Percentiles rank a stretch among this genome's conserved stretches.
Evolutionary conservation across 2,113 vertebrate genomes (phyloP).

Genomic region (Callipepla squamata): DNA sequence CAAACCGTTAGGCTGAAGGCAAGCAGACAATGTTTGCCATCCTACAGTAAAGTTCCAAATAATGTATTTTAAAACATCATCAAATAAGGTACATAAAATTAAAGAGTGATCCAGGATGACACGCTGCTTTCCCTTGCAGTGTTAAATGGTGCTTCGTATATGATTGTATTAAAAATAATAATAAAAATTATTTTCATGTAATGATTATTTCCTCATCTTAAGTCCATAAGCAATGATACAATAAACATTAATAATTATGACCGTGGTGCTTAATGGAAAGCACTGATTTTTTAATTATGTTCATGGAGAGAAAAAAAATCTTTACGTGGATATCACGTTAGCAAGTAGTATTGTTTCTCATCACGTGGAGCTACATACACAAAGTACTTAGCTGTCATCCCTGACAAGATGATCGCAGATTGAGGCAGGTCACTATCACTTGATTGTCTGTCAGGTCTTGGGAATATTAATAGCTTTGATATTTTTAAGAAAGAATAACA

Average conservation of each 20-base stretch:
- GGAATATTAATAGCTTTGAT: not conserved
- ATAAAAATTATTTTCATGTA: not conserved
- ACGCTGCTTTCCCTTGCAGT: not conserved
- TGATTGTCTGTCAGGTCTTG: not conserved
- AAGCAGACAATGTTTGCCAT: slow-evolving; percentile 19
- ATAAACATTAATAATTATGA: not conserved
- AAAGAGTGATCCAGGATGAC: not conserved
- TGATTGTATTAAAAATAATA: not conserved
- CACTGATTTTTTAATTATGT: not conserved
- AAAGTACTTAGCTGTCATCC: not conserved
- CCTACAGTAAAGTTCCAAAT: not conserved
- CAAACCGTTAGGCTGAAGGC: not conserved
- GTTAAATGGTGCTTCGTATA: not conserved
- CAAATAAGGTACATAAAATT: not conserved
- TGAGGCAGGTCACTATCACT: not conserved
- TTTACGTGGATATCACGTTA: slow-evolving; percentile 6
- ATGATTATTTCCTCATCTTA: not conserved
- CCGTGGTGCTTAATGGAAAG: not conserved
- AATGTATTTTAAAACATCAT: not conserved
- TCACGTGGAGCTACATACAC: not conserved
- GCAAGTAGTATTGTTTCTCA: not conserved
- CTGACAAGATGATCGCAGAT: not conserved
- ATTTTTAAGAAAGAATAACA: not conserved
- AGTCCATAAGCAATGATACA: not conserved
- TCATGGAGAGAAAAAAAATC: not conserved